These are phyloP conservation scores for Teleogryllus oceanicus DNA, from an alignment of 2,888 invertebrate genomes.

Conservation along the genomic window DNA sequence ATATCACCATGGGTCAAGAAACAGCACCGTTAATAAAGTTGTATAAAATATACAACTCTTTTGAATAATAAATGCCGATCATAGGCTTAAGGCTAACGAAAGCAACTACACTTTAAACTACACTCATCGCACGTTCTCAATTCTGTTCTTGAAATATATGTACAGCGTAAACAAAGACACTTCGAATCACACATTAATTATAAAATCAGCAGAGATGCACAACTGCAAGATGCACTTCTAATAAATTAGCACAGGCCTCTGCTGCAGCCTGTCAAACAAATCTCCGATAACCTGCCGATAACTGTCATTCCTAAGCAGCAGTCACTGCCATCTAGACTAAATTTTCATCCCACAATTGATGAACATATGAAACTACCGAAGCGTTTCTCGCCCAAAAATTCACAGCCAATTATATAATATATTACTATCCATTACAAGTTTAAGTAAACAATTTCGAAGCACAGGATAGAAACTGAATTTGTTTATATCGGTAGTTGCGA, in stretches of 20 bases:
- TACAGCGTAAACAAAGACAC: background rate
- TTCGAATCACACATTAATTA: conserved; percentile 18
- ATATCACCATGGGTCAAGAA: conserved; percentile 11
- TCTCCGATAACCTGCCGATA: background rate
- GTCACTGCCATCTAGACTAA: background rate
- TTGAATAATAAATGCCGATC: conserved; percentile 18
- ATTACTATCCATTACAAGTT: background rate
- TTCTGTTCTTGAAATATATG: background rate
- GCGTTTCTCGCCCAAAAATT: conserved; percentile 8
- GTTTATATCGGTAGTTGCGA: background rate
- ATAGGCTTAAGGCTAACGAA: background rate
- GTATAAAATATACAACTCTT: conserved; percentile 10
- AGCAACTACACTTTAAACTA: background rate
- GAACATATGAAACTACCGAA: background rate
- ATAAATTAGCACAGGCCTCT: background rate
- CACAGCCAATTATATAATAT: conserved; percentile 18
- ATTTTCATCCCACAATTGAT: background rate
- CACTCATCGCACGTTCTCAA: background rate
- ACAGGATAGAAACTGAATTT: background rate
- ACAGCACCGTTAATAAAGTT: conserved; percentile 18
- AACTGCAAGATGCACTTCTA: background rate
- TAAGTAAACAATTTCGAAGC: background rate
- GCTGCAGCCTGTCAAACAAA: background rate
- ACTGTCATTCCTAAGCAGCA: background rate
- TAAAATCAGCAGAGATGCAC: background rate